Evolutionary conservation across 2,888 invertebrate genomes (phyloP).

Genomic region (Epirrhoe alternata): DNA sequence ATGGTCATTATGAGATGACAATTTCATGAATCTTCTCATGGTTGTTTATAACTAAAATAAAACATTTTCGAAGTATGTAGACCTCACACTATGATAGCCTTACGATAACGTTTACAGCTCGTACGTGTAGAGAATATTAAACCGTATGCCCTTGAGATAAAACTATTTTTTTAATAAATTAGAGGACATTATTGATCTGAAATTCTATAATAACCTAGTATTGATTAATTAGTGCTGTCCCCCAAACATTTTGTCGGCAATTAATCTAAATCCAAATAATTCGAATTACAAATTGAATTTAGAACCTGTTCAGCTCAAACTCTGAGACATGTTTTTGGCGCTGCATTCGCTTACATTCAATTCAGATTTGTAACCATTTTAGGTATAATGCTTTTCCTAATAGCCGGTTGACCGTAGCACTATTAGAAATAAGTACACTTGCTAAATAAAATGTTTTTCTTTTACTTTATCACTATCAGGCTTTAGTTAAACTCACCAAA

Average conservation of each 20-base stretch:
- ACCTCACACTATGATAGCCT: slow-evolving; percentile 73
- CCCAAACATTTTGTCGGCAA: slow-evolving; percentile 72
- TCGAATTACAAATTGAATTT: slow-evolving; percentile 73
- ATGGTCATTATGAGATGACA: slow-evolving; percentile 70
- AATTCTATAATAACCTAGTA: slow-evolving; percentile 61
- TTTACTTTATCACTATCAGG: slow-evolving; percentile 20
- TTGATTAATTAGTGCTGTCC: slow-evolving; percentile 80
- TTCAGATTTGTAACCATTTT: slow-evolving; percentile 67
- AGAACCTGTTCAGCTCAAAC: slow-evolving; percentile 61
- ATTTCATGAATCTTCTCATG: slow-evolving; percentile 70
- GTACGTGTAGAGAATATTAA: slow-evolving; percentile 44
- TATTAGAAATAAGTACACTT: slow-evolving; percentile 52
- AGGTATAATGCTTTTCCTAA: slow-evolving; percentile 60
- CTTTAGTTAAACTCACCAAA: slow-evolving; percentile 35
- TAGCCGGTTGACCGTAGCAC: slow-evolving; percentile 56
- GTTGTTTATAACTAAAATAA: slow-evolving; percentile 52
- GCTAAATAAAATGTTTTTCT: slow-evolving; percentile 30
- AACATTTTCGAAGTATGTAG: slow-evolving; percentile 60
- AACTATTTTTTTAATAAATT: slow-evolving; percentile 22
- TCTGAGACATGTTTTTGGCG: slow-evolving; percentile 59
- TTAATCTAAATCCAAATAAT: slow-evolving; percentile 74
- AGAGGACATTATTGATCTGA: slow-evolving; percentile 71
- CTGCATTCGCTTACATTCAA: slow-evolving; percentile 57
- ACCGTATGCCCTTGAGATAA: slow-evolving; percentile 29
- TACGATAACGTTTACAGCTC: slow-evolving; percentile 44